Evolutionary conservation across 2,113 vertebrate genomes (phyloP).

Genomic region (Microtus oregoni): DNA sequence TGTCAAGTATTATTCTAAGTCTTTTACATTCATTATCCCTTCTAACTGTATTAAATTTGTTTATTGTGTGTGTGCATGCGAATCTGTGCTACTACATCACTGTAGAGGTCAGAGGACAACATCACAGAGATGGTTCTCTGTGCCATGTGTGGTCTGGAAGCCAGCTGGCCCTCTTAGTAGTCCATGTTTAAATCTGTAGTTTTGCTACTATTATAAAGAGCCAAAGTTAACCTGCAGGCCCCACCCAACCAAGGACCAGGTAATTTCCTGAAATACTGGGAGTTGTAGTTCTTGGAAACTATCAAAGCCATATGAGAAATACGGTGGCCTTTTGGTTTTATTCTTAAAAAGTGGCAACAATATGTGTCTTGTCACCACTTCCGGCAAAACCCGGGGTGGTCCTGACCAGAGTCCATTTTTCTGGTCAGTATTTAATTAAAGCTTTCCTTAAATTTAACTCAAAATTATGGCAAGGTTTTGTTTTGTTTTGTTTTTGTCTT

Average conservation of each 20-base stretch:
- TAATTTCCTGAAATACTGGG: not conserved
- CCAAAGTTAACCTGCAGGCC: not conserved
- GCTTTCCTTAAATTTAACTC: not conserved
- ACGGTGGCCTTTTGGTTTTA: not conserved
- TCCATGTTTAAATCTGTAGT: not conserved
- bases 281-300: not conserved
- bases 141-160: too few species aligned
- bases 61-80: not conserved
- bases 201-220: not conserved
- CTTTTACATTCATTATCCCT: too few species aligned
- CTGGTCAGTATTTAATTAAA: not conserved
- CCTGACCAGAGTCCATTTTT: not conserved
- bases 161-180: too few species aligned
- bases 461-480: not conserved
- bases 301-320: not conserved
- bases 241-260: not conserved
- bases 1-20: not conserved
- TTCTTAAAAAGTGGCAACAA: not conserved
- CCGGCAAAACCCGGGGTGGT: not conserved
- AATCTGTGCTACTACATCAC: not conserved
- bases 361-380: not conserved
- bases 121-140: not conserved
- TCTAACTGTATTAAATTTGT: not conserved
- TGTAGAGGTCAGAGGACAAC: not conserved
- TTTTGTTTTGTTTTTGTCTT: not conserved